Evolutionary conservation across 2,888 invertebrate genomes (phyloP).

Genomic region (Ectemnius continuus): DNA sequence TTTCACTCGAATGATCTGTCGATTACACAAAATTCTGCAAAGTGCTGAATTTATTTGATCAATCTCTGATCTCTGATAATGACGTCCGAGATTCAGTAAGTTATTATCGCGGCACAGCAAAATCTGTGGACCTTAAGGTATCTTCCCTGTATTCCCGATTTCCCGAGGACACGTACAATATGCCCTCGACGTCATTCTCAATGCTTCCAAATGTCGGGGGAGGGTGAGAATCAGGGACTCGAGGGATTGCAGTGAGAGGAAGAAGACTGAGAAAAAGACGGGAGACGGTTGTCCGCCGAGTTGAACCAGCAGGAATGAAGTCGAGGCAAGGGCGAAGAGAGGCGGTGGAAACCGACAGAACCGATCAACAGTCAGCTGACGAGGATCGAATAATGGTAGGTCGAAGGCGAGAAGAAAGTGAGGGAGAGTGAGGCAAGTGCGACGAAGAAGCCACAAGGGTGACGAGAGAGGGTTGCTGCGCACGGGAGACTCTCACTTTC

Average conservation of each 20-base stretch:
- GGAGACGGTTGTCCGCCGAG: neutral
- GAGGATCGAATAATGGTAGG: conserved; percentile 63
- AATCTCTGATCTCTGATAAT: neutral
- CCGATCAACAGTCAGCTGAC: conserved; percentile 71
- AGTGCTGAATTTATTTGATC: conserved; percentile 45
- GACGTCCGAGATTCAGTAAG: neutral
- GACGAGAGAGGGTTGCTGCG: conserved; percentile 12
- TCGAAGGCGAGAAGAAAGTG: conserved; percentile 28
- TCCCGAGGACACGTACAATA: conserved; percentile 68
- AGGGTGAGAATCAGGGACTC: conserved; percentile 24
- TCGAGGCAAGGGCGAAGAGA: conserved; percentile 11
- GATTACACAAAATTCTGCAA: conserved; percentile 42
- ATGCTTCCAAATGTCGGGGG: conserved; percentile 57
- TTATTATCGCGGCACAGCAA: conserved; percentile 21
- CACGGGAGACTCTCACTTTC: conserved; percentile 66
- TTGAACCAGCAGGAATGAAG: conserved; percentile 28
- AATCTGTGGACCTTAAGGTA: neutral
- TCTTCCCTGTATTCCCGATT: conserved; percentile 53
- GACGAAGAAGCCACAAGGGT: conserved; percentile 32
- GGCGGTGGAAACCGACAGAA: conserved; percentile 44
- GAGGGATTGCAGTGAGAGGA: conserved; percentile 60
- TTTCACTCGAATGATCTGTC: conserved; percentile 45
- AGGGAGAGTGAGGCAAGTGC: conserved; percentile 34
- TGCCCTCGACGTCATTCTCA: conserved; percentile 72
- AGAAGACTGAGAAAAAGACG: conserved; percentile 52